These are phyloP conservation scores for Sinodicranocentrus sp. DNA, from an alignment of 2,888 invertebrate genomes.

Conservation along the genomic window DNA sequence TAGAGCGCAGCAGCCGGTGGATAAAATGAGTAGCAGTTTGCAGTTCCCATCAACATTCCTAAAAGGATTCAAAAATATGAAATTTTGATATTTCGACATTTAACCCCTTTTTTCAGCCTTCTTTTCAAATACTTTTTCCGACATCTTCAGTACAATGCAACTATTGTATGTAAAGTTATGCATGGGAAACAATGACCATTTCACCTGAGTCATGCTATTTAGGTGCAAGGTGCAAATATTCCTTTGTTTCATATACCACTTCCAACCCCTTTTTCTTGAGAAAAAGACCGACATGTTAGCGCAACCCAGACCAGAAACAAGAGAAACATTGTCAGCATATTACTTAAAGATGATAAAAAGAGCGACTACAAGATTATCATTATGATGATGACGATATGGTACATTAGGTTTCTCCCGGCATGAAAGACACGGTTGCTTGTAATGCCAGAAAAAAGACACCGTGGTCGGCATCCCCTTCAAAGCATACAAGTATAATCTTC, in stretches of 20 bases:
- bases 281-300: background rate
- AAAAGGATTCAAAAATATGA: no score
- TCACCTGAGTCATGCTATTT: constrained; percentile 64
- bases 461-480: background rate
- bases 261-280: background rate
- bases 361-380: constrained; percentile 56
- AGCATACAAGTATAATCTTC: no score
- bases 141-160: background rate
- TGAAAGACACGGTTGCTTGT: background rate
- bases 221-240: constrained; percentile 43
- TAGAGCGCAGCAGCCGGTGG: constrained; percentile 41
- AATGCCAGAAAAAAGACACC: background rate
- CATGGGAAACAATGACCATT: constrained; percentile 3
- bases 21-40: constrained; percentile 44
- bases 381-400: constrained; percentile 57
- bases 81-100: no score
- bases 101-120: no score
- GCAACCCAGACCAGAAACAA: background rate
- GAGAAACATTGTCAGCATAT: background rate
- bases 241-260: constrained; percentile 32
- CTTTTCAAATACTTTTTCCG: no score
- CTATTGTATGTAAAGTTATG: background rate
- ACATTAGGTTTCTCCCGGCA: constrained; percentile 43
- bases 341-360: constrained; percentile 27
- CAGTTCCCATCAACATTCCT: constrained; percentile 63